Evolutionary conservation across 2,113 vertebrate genomes (phyloP), one percentile per base, ranked within the genome.

Genomic region (Psilopogon haemacephalus): DNA sequence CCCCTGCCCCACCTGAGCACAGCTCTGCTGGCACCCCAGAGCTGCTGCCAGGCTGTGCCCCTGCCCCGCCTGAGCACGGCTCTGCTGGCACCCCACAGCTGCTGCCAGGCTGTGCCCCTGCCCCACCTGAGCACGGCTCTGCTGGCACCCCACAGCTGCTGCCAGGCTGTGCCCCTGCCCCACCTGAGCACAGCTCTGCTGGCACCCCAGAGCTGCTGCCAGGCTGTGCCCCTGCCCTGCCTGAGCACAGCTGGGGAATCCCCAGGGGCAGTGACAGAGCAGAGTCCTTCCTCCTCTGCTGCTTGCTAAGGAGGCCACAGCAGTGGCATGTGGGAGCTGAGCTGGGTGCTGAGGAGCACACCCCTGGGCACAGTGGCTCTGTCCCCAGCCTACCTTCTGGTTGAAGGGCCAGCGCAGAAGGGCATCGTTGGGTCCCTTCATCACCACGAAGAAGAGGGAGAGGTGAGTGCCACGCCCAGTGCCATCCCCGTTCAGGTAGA

Each of bases 391-490:
- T 58, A 99, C 99, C 98, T 99, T 99, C 95, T 99, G 99, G 91
- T 98, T 99, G 96, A 99, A 99, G 6, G 99, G 99, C 99, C 99
- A 99, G 6, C 98, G 98, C 74, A 99, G 97, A 40, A 99, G 97
- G 0, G 99, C 98, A 0, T 99, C 99, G 0, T 97, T 98, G 67
- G 98, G 98, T 26, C 99, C 98, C 77, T 97, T 98, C 99, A 99
- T 99, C 94, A 99, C 98, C 77, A 99, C 99, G 0, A 99, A 99
- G 96, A 99, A 99, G 55, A 99, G 97, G 1, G 99, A 99, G 5
- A 99, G 97, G 72, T 99, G 99, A 0, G 98, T 98, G 6, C 98
- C 98, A 0, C 99, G 98, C 1, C 99, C 99, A 0, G 98, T 99
- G 87, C 99, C 99, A 0, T 99, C 99, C 1, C 99, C 99, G 0